A percentile compares a stretch with the other conserved stretches of the same genome.
Evolutionary conservation across 2,113 vertebrate genomes (phyloP).

Genomic region (Hipposideros armiger): DNA sequence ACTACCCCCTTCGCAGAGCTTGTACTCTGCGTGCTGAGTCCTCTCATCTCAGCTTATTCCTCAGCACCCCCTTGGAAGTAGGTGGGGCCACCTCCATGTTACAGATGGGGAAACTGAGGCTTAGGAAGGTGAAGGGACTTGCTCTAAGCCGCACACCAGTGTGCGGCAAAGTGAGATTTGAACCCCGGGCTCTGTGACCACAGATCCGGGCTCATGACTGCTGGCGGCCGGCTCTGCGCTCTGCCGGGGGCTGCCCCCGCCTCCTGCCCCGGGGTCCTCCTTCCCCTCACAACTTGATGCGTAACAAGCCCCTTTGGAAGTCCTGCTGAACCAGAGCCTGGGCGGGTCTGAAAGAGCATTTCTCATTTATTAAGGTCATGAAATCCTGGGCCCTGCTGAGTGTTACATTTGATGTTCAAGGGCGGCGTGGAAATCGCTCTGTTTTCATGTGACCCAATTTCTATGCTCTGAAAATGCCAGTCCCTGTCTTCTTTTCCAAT

Average conservation of each 20-base stretch:
- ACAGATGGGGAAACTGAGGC: background rate
- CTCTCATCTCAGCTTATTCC: background rate
- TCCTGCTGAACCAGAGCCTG: fast-evolving
- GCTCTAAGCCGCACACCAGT: background rate
- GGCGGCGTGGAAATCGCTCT: background rate
- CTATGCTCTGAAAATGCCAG: background rate
- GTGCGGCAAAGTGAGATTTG: background rate
- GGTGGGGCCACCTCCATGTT: background rate
- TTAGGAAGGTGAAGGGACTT: background rate
- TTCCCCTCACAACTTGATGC: fast-evolving
- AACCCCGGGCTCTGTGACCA: background rate
- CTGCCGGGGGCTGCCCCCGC: background rate
- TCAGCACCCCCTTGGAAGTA: background rate
- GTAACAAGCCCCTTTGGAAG: background rate
- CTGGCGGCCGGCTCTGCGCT: fast-evolving
- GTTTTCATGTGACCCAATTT: conserved; percentile 65
- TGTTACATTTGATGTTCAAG: conserved; percentile 60
- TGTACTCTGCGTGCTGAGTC: fast-evolving
- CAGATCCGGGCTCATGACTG: fast-evolving
- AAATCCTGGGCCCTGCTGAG: background rate
- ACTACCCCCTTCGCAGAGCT: fast-evolving
- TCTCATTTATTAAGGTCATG: background rate
- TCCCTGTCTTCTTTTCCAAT: too few relatives aligned
- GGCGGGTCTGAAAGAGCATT: fast-evolving
- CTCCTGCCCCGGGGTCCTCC: background rate